Evolutionary conservation across 2,797 vertebrate genomes (phyloP).

Genomic region (Falco naumanni): DNA sequence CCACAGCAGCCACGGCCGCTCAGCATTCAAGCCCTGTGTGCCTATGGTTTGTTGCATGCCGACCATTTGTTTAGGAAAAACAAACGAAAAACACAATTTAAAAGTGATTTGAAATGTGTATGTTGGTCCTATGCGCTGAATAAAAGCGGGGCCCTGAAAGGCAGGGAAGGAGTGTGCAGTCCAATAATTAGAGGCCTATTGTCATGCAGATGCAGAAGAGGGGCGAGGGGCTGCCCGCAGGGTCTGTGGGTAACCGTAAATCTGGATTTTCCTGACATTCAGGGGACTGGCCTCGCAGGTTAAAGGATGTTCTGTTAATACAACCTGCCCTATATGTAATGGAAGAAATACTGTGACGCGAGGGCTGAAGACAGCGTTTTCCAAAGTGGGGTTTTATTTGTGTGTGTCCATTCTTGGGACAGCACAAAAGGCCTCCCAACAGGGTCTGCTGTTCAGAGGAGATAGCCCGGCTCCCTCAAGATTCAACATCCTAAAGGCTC

Average conservation of each 20-base stretch:
- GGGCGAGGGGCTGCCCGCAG: background rate
- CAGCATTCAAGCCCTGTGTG: background rate
- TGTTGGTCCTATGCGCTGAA: conserved; percentile 26
- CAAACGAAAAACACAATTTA: conserved; percentile 45
- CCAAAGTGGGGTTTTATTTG: background rate
- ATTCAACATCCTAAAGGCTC: background rate
- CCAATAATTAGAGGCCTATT: conserved; percentile 44
- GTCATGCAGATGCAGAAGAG: conserved; percentile 41
- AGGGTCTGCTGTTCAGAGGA: background rate
- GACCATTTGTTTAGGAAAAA: background rate
- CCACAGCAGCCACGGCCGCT: rapidly evolving
- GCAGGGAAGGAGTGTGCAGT: conserved; percentile 22
- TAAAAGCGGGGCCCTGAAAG: conserved; percentile 42
- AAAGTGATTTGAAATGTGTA: conserved; percentile 46
- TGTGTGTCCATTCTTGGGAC: rapidly evolving
- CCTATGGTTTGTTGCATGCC: background rate
- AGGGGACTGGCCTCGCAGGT: rapidly evolving
- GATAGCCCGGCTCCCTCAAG: background rate
- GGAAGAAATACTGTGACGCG: rapidly evolving
- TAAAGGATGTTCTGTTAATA: background rate
- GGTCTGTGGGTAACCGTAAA: background rate
- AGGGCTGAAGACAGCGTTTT: background rate
- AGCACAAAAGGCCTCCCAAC: background rate
- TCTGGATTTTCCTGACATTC: background rate
- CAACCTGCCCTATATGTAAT: background rate